Evolutionary conservation across 2,113 vertebrate species (phyloP).

Genomic region (Malaclemys terrapin): DNA sequence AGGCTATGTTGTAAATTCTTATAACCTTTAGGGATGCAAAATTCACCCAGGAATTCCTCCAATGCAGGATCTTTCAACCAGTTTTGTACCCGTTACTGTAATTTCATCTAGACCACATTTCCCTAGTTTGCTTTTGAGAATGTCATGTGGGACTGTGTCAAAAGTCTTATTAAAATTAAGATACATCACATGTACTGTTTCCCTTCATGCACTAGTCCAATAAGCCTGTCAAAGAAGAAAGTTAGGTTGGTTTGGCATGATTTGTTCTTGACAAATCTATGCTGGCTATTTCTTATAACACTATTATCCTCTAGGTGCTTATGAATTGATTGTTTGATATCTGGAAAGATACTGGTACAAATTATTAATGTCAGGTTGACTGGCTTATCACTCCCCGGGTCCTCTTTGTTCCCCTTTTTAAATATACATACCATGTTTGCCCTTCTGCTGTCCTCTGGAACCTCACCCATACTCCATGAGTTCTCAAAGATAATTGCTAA

Average conservation of each 20-base stretch:
- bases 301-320: background rate
- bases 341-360: too few species aligned
- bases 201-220: background rate
- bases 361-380: too few species aligned
- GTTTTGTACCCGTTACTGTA: background rate
- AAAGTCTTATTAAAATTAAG: background rate
- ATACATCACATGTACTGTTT: background rate
- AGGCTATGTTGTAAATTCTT: background rate
- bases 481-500: too few species aligned
- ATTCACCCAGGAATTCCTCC: background rate
- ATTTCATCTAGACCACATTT: background rate
- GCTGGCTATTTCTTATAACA: background rate
- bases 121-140: background rate
- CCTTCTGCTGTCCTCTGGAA: too few species aligned
- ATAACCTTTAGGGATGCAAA: background rate
- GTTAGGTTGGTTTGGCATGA: background rate
- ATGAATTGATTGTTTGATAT: too few species aligned
- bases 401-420: background rate
- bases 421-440: too few species aligned
- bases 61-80: background rate
- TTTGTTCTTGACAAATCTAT: background rate
- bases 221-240: background rate
- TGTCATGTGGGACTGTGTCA: background rate
- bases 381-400: too few species aligned
- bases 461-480: background rate